A percentile compares a stretch with the other conserved stretches of the same genome.
These are phyloP conservation scores for Margaritifera margaritifera DNA, from an alignment of 2,888 invertebrate genomes.

Conservation along the genomic window DNA sequence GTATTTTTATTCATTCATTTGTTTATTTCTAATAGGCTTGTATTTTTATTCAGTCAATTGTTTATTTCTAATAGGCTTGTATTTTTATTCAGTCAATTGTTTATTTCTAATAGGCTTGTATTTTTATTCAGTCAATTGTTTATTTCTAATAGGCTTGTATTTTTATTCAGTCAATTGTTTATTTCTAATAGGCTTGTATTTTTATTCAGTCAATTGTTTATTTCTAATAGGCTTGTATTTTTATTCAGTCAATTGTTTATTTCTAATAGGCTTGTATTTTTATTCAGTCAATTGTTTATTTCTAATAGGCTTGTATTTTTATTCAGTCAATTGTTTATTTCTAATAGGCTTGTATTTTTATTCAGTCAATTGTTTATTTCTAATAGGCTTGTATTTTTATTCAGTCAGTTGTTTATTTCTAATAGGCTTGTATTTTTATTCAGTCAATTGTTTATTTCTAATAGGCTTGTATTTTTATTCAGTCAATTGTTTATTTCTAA, in stretches of 20 bases:
- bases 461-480: no score
- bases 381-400: no score
- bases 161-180: not conserved
- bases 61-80: conserved; percentile 12
- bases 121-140: not conserved
- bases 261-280: conserved; percentile 4
- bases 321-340: conserved; percentile 10
- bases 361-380: conserved; percentile 12
- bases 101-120: conserved; percentile 10
- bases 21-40: conserved; percentile 13
- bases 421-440: no score
- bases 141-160: conserved; percentile 11
- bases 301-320: not conserved
- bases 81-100: not conserved
- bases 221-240: conserved; percentile 10
- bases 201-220: not conserved
- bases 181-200: conserved; percentile 11
- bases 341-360: not conserved
- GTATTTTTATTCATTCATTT: not conserved
- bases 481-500: conserved; percentile 12
- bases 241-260: conserved; percentile 2
- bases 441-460: conserved; percentile 12
- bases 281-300: conserved; percentile 10
- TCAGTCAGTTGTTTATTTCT: conserved; percentile 12
- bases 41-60: not conserved